Base-by-base conservation (phyloP, 2,113 vertebrate species). In the Phyllostomus discolor region DNA sequence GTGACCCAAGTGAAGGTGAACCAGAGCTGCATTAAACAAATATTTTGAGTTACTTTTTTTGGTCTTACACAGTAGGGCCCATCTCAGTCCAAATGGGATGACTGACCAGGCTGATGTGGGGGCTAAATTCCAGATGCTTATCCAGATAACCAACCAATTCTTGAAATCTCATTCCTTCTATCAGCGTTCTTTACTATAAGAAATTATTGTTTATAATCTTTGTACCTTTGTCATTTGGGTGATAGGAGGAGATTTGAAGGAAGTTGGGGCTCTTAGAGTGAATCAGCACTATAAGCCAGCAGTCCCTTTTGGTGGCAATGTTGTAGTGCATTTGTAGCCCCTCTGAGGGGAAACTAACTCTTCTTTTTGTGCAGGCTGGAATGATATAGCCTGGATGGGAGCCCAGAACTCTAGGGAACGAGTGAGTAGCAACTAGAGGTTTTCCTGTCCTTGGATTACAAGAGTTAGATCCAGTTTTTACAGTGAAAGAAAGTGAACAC, bases 1-100 rank as follows among this genome's bases (percentile, higher is more conserved):
- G 96, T 91, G 93, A 88, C 85, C 85, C 16, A 2, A 95, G 66
- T 46, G 82, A 97, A 89, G 97, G 85, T 66, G n/a, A 82, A 83
- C 87, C 59, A 95, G 86, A 91, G 88, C 81, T 94, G 59, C 82
- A 87, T 90, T 97, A 93, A 97, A 85, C 92, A 94, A 95, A 76
- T 31, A 19, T 84, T 82, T 67, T 82, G 70, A 95, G 35, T 93
- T 92, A 35, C 67, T 96, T 95, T 93, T 88, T 96, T 50, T 46
- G 70, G 59, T 81, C 10, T 90, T 17, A 12, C 54, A 66, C 54
- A 64, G 50, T 52, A 24, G 41, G 43, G 35, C 38, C 38, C 90
- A 79, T 88, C 24, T 46, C 0, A 1, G 26, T 91, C 54, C 73
- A 97, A 48, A 72, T 70, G 72, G 80, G 88, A 90, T 43, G 50